phyloP scores from a whole-genome alignment of 2,797 vertebrate genomes.

The Denticeps clupeoides region DNA sequence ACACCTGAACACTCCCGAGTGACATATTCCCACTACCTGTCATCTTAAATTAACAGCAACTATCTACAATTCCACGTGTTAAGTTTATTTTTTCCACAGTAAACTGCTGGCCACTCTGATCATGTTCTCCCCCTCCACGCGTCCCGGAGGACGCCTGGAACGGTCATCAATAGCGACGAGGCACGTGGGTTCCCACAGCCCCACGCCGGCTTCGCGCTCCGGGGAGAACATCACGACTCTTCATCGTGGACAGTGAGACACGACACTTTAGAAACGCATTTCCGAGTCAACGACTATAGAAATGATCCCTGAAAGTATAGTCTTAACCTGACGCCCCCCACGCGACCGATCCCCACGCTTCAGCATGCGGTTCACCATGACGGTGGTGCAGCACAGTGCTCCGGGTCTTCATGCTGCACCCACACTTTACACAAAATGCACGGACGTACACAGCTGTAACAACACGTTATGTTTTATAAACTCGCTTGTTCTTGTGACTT shows the following conservation, averaged over 20 bases:
- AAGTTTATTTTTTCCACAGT: neutral
- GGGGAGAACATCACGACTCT: slow-evolving; percentile 15
- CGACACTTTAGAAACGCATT: slow-evolving; percentile 46
- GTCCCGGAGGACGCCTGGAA: slow-evolving; percentile 19
- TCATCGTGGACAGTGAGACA: slow-evolving; percentile 49
- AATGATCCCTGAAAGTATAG: slow-evolving; percentile 70
- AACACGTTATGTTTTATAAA: no score
- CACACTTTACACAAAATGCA: no score
- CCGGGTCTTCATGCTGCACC: no score
- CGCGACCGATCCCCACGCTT: neutral
- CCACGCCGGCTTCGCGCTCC: slow-evolving; percentile 32
- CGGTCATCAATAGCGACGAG: slow-evolving; percentile 38
- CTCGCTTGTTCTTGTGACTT: no score
- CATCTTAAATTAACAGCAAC: no score
- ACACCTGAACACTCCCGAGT: no score
- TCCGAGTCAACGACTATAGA: slow-evolving; percentile 53
- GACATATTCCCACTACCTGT: no score
- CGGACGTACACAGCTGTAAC: no score
- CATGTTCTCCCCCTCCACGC: slow-evolving; percentile 25
- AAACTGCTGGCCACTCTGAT: slow-evolving; percentile 24
- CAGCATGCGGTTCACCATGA: neutral
- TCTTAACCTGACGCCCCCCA: neutral
- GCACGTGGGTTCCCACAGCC: neutral
- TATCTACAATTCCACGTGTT: neutral
- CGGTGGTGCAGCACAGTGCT: neutral